Evolutionary conservation across 2,797 vertebrate genomes (phyloP).

Genomic region (Holocentrus rufus): DNA sequence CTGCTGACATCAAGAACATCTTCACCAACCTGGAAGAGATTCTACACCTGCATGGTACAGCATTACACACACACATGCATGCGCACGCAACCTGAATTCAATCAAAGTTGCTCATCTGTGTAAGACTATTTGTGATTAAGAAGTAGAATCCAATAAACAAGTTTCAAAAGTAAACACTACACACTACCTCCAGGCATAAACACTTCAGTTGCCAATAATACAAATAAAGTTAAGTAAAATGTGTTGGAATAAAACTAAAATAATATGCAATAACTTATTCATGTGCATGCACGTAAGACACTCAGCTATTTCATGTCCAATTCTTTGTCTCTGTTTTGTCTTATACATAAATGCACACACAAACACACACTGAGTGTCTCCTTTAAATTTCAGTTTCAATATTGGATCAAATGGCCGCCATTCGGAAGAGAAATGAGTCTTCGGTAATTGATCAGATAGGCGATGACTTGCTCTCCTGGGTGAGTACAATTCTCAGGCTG

Average conservation of each 20-base stretch:
- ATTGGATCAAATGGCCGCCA: conserved; percentile 90
- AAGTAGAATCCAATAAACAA: not conserved
- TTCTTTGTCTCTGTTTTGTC: conserved; percentile 7
- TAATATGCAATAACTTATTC: not conserved
- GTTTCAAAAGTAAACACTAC: not conserved
- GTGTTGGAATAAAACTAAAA: not conserved
- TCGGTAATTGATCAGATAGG: conserved; percentile 94
- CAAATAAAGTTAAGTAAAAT: conserved; percentile 1
- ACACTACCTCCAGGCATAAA: not conserved
- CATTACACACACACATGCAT: conserved; percentile 4
- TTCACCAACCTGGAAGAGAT: conserved; percentile 95
- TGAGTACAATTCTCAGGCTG: conserved; percentile 77
- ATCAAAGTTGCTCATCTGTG: not conserved
- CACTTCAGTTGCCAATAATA: not conserved
- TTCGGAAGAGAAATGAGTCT: conserved; percentile 91
- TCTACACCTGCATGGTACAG: conserved; percentile 89
- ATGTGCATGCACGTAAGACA: not conserved
- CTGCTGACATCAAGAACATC: conserved; percentile 89
- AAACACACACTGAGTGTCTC: conserved; percentile 21
- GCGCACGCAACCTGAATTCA: not conserved
- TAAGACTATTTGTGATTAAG: not conserved
- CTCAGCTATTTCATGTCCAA: not conserved
- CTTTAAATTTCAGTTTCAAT: conserved; percentile 84
- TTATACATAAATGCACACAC: conserved; percentile 3
- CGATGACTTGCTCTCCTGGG: conserved; percentile 93